phyloP scores from a whole-genome alignment of 1,140 invertebrate genomes.

The Tetraneura akinire region DNA sequence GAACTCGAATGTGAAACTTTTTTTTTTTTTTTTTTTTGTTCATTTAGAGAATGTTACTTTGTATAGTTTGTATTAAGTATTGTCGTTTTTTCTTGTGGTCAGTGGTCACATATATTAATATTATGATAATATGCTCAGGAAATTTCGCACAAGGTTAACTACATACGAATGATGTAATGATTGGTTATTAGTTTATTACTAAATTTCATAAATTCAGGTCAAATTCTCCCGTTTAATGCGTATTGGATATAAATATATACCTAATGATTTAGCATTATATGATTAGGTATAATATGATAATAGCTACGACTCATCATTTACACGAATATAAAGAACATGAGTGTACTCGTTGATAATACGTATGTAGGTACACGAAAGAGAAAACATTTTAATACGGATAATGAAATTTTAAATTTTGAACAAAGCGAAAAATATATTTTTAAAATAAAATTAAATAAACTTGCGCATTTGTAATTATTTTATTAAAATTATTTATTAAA shows the following conservation, averaged over 20 bases:
- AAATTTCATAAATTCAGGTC: constrained; percentile 12
- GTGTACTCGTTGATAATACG: too few relatives aligned
- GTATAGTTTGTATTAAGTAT: too few relatives aligned
- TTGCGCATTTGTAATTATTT: too few relatives aligned
- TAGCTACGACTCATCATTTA: constrained; percentile 4
- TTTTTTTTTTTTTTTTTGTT: neutral
- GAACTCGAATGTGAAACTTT: too few relatives aligned
- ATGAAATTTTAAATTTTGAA: too few relatives aligned
- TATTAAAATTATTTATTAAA: too few relatives aligned
- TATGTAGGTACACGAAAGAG: too few relatives aligned
- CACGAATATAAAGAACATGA: neutral
- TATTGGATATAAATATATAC: neutral
- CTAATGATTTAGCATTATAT: too few relatives aligned
- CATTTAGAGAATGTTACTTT: neutral
- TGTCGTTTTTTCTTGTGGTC: neutral
- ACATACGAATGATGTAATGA: constrained; percentile 21
- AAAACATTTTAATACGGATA: too few relatives aligned
- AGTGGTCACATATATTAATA: neutral
- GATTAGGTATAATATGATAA: too few relatives aligned
- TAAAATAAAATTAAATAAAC: too few relatives aligned
- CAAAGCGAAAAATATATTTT: too few relatives aligned
- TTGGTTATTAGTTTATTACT: constrained; percentile 3
- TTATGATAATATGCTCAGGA: neutral
- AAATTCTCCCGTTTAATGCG: neutral
- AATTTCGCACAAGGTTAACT: constrained; percentile 29